Evolutionary conservation across 2,797 vertebrate genomes (phyloP), one percentile per base, ranked within the genome.

Genomic region (Petrocephalus schoutedeni): DNA sequence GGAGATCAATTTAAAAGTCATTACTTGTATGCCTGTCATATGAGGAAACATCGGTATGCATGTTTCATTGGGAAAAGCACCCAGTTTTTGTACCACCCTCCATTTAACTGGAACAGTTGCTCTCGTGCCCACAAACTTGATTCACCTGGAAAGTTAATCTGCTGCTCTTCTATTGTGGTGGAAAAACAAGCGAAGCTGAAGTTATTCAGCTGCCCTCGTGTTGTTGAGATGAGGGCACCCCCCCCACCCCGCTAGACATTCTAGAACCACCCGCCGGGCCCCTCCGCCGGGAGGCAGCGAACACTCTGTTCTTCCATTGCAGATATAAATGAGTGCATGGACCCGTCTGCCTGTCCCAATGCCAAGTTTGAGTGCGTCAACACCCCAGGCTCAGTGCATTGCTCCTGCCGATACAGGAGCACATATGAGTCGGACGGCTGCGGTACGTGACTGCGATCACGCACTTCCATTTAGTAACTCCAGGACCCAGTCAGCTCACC

Each of bases 311-410:
- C 71, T 64, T 45, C 89, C 19, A 86, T 87, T 90, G 0, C 86
- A 97, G 96, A 97, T 91, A 93, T 94, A 58, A 89, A 97, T 85
- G 96, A 97, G 91, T 97, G 96, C 89, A 89, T 89, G n/a, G 84
- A 91, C 2, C 91, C 94, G 2, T 89, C 91, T 1, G 91, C 94
- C 9, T 97, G 96, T 87, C 91, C 92, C 32, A 97, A 94, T 77
- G 96, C 96, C 32, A 97, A 96, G 89, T 96, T 93, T 89, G 95
- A 96, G 91, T 97, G 96, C 86, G 91, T 92, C 91, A 97, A 97
- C 93, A 93, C 67, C 0, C 89, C 87, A 0, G 96, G 96, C 53
- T 96, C 96, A 0, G 92, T 92, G 6, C 88, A 89, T 16, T 97
- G 96, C 90, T 88, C 91, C 87, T 97, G 96, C 41, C 94, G 95